Evolutionary conservation across 2,888 invertebrate species (phyloP).

Genomic region (Eretmocerus hayati): DNA sequence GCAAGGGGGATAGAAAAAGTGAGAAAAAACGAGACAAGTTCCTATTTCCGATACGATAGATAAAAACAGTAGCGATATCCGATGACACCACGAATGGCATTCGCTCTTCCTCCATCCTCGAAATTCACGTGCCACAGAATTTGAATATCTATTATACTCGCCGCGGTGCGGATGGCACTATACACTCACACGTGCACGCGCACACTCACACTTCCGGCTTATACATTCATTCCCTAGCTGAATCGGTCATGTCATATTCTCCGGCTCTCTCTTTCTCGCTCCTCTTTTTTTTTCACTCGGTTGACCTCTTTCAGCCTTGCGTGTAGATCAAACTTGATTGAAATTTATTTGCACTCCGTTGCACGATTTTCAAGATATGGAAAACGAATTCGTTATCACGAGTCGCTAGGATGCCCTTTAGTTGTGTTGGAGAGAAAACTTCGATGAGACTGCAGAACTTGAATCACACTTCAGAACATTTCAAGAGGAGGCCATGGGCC

Average conservation of each 20-base stretch:
- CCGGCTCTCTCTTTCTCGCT: slow-evolving; percentile 3
- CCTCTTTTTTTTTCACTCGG: slow-evolving; percentile 4
- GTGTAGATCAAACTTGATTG: slow-evolving; percentile 16
- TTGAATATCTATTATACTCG: slow-evolving; percentile 39
- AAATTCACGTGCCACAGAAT: slow-evolving; percentile 34
- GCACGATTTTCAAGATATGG: slow-evolving; percentile 22
- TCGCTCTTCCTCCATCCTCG: slow-evolving; percentile 4
- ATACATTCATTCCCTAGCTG: too few relatives aligned
- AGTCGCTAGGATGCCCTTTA: too few relatives aligned
- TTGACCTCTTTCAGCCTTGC: slow-evolving; percentile 4
- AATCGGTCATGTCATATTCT: slow-evolving; percentile 3
- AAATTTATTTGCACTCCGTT: slow-evolving; percentile 33
- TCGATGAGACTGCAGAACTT: too few relatives aligned
- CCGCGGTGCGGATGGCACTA: too few relatives aligned
- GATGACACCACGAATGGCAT: slow-evolving; percentile 27
- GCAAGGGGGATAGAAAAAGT: neutral
- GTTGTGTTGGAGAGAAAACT: too few relatives aligned
- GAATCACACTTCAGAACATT: too few relatives aligned
- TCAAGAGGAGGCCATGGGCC: too few relatives aligned
- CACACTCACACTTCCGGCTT: slow-evolving; percentile 14
- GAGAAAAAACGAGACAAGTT: slow-evolving; percentile 7
- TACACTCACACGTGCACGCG: too few relatives aligned
- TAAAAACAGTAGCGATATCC: slow-evolving; percentile 35
- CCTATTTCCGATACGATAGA: slow-evolving; percentile 31
- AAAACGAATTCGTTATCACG: slow-evolving; percentile 4